Evolutionary conservation across 2,113 vertebrate genomes (phyloP).

Genomic region (Neogobius melanostomus): DNA sequence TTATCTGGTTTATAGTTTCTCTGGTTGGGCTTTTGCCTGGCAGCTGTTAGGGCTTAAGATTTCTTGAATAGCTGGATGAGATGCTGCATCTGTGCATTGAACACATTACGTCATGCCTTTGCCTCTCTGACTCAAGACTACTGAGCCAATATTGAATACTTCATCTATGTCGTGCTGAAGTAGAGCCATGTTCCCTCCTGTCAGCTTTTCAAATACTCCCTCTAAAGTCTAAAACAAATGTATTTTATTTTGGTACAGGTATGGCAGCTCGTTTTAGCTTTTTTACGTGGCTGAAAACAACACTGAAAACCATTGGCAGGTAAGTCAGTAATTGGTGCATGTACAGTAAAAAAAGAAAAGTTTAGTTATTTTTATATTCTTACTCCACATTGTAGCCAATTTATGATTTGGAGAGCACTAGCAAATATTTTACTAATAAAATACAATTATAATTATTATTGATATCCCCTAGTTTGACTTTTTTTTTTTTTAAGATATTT

Average conservation of each 20-base stretch:
- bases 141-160: slow-evolving; percentile 33
- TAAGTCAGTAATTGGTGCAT: slow-evolving; percentile 37
- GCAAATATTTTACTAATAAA: too few species aligned
- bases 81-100: slow-evolving; percentile 47
- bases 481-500: too few species aligned
- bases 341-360: slow-evolving; percentile 4
- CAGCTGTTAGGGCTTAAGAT: slow-evolving; percentile 65
- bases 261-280: slow-evolving; percentile 89
- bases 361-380: neutral
- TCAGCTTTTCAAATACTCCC: neutral
- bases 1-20: slow-evolving; percentile 27
- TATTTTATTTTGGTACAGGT: slow-evolving; percentile 75
- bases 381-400: too few species aligned
- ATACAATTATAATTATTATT: too few species aligned
- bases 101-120: slow-evolving; percentile 14
- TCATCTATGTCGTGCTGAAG: slow-evolving; percentile 1
- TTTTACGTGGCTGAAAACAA: slow-evolving; percentile 84
- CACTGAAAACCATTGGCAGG: slow-evolving; percentile 81
- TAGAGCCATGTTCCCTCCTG: neutral
- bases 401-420: too few species aligned
- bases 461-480: too few species aligned
- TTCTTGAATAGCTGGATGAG: slow-evolving; percentile 47
- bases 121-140: slow-evolving; percentile 26
- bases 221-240: neutral
- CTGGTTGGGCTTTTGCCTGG: slow-evolving; percentile 24